Evolutionary conservation across 2,888 invertebrate genomes (phyloP).

Genomic region (Epinotia bilunana): DNA sequence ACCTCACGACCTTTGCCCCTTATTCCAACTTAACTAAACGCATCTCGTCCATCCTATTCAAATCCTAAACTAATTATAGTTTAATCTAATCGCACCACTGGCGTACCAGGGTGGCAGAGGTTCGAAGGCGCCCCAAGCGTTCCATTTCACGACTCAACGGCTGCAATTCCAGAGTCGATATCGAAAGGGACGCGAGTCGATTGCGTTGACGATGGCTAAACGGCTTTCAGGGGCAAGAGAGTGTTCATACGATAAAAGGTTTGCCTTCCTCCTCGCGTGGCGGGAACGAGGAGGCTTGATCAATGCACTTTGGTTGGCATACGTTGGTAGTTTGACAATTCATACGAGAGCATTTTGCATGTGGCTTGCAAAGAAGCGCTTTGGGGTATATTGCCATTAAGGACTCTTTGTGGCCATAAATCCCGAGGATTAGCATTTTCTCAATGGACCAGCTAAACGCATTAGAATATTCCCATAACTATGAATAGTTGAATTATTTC

Average conservation of each 20-base stretch:
- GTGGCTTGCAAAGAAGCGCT: not conserved
- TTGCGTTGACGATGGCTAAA: conserved; percentile 45
- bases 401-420: not conserved
- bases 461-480: not conserved
- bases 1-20: conserved; percentile 11
- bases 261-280: conserved; percentile 29
- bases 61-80: conserved; percentile 33
- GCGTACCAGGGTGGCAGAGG: conserved; percentile 27
- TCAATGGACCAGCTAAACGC: not conserved
- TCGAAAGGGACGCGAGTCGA: conserved; percentile 44
- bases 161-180: conserved; percentile 55
- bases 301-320: conserved; percentile 5
- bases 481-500: not conserved
- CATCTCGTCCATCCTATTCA: conserved; percentile 10
- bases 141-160: conserved; percentile 60
- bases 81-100: conserved; percentile 29
- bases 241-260: conserved; percentile 36
- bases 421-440: not conserved
- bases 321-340: conserved; percentile 5
- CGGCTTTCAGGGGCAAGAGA: conserved; percentile 36
- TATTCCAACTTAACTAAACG: conserved; percentile 13
- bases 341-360: conserved; percentile 14
- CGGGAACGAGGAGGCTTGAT: conserved; percentile 3
- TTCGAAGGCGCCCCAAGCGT: conserved; percentile 43
- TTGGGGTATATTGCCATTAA: not conserved